phyloP scores from a whole-genome alignment of 2,797 vertebrate species.

The Heteromormyrus szaboi region DNA sequence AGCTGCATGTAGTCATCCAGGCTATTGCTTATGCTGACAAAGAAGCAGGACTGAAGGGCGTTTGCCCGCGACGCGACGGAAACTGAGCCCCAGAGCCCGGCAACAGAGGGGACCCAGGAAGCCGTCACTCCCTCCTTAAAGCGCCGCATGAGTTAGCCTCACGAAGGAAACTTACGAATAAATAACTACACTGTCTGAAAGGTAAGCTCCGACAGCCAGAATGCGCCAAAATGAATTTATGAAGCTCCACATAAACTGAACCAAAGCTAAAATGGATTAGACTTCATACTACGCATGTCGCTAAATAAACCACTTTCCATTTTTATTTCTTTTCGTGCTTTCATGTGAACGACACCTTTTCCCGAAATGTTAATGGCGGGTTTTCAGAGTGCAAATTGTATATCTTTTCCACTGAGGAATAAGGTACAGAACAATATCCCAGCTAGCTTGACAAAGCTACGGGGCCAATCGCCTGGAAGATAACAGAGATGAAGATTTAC shows the following conservation, averaged over 20 bases:
- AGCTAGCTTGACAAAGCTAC: not conserved
- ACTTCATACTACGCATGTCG: not conserved
- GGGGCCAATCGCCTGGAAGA: not conserved
- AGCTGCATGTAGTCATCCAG: not conserved
- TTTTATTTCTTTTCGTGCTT: not conserved
- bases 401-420: not conserved
- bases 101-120: not conserved
- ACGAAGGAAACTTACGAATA: not conserved
- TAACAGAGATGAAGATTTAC: not conserved
- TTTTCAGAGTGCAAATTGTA: not conserved
- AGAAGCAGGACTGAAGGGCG: not conserved
- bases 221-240: not conserved
- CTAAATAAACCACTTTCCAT: not conserved
- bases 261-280: not conserved
- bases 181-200: not conserved
- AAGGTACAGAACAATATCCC: not conserved
- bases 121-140: not conserved
- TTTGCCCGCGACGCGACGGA: not conserved
- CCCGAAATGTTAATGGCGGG: not conserved
- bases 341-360: not conserved
- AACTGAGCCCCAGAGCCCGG: not conserved
- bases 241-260: not conserved
- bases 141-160: not conserved
- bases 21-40: constrained; percentile 3
- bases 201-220: not conserved